phyloP scores from a whole-genome alignment of 2,888 invertebrate species.

The Patella ulyssiponensis region DNA sequence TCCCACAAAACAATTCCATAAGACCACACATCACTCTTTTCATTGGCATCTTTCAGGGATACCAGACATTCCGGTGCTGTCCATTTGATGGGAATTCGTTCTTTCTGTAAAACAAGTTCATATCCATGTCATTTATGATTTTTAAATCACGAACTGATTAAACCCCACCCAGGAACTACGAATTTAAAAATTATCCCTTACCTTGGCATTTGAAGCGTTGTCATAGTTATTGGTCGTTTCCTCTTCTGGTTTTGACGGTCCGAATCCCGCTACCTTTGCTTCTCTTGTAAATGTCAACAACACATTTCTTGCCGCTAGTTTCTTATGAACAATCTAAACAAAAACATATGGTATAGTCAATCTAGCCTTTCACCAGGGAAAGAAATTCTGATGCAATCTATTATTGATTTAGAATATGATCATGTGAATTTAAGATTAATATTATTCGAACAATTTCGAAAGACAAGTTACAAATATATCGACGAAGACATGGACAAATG shows the following conservation, averaged over 20 bases:
- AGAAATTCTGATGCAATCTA: no score
- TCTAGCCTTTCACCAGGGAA: no score
- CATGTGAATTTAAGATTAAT: no score
- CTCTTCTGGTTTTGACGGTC: conserved; percentile 39
- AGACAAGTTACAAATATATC: no score
- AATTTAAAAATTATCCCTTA: conserved; percentile 16
- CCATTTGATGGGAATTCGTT: conserved; percentile 38
- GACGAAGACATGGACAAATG: no score
- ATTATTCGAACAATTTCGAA: no score
- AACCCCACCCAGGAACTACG: no score
- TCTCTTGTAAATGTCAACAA: conserved; percentile 37
- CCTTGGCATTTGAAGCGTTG: conserved; percentile 25
- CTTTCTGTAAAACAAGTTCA: conserved; percentile 17
- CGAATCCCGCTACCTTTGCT: conserved; percentile 52
- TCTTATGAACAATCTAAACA: conserved; percentile 47
- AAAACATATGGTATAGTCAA: neutral
- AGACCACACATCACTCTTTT: conserved; percentile 40
- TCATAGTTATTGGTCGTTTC: neutral
- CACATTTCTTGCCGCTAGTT: conserved; percentile 52
- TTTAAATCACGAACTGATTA: no score
- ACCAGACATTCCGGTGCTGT: conserved; percentile 33
- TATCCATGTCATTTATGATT: neutral
- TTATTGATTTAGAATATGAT: no score
- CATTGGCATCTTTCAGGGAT: conserved; percentile 26
- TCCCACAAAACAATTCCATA: conserved; percentile 39